Evolutionary conservation across 1,140 invertebrate species (phyloP), one percentile per base, ranked within the genome.

Genomic region (Plodia interpunctella): DNA sequence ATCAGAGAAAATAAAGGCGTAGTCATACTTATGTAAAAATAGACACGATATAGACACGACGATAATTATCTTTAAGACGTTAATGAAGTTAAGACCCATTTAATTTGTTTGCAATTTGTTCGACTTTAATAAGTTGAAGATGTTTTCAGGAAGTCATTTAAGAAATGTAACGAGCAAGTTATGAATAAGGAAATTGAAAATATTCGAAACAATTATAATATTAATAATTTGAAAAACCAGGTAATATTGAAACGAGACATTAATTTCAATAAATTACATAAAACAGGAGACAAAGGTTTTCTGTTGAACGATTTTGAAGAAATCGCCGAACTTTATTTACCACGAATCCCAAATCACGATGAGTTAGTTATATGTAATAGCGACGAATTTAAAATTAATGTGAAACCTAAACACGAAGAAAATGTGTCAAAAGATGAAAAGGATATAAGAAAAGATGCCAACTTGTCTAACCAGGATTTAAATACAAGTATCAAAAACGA

Each of bases 181-280:
- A 60, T 73, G 18, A 74, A 76, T 38, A 75, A 67, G 35, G 78
- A 84, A 67, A 73, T 79, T 30, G 64, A 60, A 28, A 79, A 79
- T 68, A 52, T 80, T 15, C 66, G 64, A 32, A 64, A 67, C 52
- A 62, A 62, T 55, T 83, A 77, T 38, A 49, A 70, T 9, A 72
- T 64, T 20, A 67, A 65, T 8, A 70, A 80, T 66, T 65, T 80
- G 52, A 76, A 71, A 66, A 85, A 81, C 66, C 35, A 72, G 50
- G 53, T 70, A 8, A 68, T 68, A 15, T 59, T 80, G 49, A 80
- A 74, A 68, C 52, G 66, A 58, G 32, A 59, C 57, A 50, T 70
- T 57, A 59, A 74, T 66, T 67, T 60, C 38, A 21, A 57, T 11
- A 59, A 49, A 25, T 3, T 53, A 21, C 19, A 25, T 13, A 53